A percentile compares a stretch with the other conserved stretches of the same genome.
Conservation (phyloP, 2,888 invertebrate genomes). For the Doris montereyensis region DNA sequence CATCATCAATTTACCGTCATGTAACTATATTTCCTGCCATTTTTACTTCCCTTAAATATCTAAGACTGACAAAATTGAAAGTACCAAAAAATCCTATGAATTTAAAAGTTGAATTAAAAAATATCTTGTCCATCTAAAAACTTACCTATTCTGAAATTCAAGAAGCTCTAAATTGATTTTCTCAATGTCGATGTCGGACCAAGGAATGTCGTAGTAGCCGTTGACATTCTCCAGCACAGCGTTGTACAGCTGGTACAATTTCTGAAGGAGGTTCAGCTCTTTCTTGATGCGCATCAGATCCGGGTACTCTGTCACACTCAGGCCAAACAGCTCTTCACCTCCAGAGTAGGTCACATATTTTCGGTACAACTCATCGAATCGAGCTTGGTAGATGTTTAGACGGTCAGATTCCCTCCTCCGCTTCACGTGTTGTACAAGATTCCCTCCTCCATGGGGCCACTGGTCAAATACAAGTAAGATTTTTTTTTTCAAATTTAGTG, state of each 20-base stretch:
- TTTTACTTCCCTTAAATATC: no score
- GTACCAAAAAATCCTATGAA: no score
- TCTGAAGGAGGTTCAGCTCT: slow-evolving; percentile 94
- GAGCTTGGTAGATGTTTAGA: slow-evolving; percentile 83
- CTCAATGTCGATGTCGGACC: slow-evolving; percentile 96
- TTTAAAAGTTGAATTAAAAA: not conserved
- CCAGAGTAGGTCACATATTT: slow-evolving; percentile 93
- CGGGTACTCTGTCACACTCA: slow-evolving; percentile 93
- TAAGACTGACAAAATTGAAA: no score
- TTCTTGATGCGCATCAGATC: slow-evolving; percentile 93
- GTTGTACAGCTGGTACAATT: slow-evolving; percentile 94
- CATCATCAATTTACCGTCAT: no score
- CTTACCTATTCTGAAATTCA: slow-evolving; percentile 93
- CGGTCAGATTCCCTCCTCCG: no score
- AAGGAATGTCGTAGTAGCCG: slow-evolving; percentile 96
- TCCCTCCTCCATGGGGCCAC: slow-evolving; percentile 94
- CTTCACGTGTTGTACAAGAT: no score
- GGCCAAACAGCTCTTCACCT: slow-evolving; percentile 94
- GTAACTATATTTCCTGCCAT: no score
- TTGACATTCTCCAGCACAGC: slow-evolving; percentile 96
- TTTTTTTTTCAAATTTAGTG: no score
- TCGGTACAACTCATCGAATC: slow-evolving; percentile 97
- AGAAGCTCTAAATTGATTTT: slow-evolving; percentile 96
- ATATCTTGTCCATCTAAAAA: not conserved
- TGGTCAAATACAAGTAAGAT: no score